These are phyloP conservation scores for Serrognathus titanus DNA, from an alignment of 2,888 invertebrate genomes.

Conservation along the genomic window DNA sequence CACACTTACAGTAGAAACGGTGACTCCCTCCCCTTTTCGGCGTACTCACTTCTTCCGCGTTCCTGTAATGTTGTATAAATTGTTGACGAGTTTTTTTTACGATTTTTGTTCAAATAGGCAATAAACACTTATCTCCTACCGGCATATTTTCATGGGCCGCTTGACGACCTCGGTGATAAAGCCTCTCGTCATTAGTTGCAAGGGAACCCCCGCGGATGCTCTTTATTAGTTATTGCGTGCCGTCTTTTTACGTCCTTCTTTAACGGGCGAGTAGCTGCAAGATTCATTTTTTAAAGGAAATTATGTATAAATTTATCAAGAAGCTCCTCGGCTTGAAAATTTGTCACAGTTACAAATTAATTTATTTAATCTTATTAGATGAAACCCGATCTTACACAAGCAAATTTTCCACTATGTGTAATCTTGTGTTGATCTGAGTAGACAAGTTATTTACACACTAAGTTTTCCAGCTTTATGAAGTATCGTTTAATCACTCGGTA, in stretches of 20 bases:
- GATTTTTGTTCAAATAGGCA: constrained; percentile 25
- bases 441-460: background rate
- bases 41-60: background rate
- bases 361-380: too few species aligned
- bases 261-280: constrained; percentile 18
- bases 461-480: background rate
- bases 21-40: constrained; percentile 17
- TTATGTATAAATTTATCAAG: constrained; percentile 13
- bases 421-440: background rate
- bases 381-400: too few species aligned
- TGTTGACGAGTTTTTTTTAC: constrained; percentile 25
- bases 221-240: constrained; percentile 25
- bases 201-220: constrained; percentile 24
- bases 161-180: constrained; percentile 24
- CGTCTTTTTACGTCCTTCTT: constrained; percentile 14
- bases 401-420: too few species aligned
- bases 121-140: constrained; percentile 28
- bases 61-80: constrained; percentile 16
- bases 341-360: background rate
- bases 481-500: background rate
- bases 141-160: constrained; percentile 23
- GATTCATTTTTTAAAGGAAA: constrained; percentile 13
- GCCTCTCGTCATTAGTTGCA: constrained; percentile 26
- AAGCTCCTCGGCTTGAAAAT: background rate
- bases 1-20: constrained; percentile 14